A percentile compares a stretch with the other conserved stretches of the same genome.
phyloP scores from a whole-genome alignment of 2,113 vertebrate species.

The Pelodiscus sinensis region DNA sequence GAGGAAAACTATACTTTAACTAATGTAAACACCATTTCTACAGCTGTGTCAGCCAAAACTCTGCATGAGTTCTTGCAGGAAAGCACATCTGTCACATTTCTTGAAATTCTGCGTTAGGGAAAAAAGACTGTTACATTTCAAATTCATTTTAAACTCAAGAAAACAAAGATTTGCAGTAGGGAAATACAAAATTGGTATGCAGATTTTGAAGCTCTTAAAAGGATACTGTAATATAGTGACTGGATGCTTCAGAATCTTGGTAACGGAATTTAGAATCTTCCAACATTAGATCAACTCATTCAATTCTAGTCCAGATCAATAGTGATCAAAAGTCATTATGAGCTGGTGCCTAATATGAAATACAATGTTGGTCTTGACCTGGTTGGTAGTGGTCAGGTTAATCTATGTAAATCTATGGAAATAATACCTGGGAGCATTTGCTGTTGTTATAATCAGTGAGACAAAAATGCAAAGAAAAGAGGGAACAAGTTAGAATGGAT shows the following conservation, averaged over 20 bases:
- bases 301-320: not conserved
- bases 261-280: not conserved
- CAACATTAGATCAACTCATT: not conserved
- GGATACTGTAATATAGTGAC: not conserved
- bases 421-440: not conserved
- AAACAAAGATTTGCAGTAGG: not conserved
- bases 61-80: not conserved
- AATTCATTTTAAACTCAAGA: not conserved
- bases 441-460: not conserved
- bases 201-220: not conserved
- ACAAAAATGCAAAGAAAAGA: slow-evolving; percentile 1
- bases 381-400: not conserved
- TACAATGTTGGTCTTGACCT: not conserved
- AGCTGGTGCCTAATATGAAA: not conserved
- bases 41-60: not conserved
- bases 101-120: not conserved
- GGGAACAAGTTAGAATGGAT: slow-evolving; percentile 20
- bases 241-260: not conserved
- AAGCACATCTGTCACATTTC: not conserved
- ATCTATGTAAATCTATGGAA: not conserved
- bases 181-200: not conserved
- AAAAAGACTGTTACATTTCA: not conserved
- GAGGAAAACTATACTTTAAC: not conserved
- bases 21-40: not conserved
- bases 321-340: not conserved